Percentiles rank a stretch among this genome's conserved stretches.
Evolutionary conservation across 1,140 invertebrate species (phyloP).

Genomic region (Lepidurus arcticus): DNA sequence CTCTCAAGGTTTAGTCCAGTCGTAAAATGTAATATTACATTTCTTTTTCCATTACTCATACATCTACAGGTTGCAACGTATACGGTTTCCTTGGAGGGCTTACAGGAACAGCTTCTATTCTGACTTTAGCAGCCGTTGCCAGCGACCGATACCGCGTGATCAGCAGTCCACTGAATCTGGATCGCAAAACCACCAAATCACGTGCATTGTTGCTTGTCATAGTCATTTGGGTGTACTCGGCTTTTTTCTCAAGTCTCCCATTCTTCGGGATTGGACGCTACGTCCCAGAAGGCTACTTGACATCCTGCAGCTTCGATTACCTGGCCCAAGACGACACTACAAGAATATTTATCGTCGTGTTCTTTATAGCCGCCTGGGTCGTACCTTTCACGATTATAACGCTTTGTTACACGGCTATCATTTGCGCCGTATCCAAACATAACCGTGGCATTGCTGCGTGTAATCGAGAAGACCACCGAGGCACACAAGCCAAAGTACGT

Average conservation of each 20-base stretch:
- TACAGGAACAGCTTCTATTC: constrained; percentile 63
- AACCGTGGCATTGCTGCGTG: background rate
- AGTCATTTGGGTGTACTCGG: constrained; percentile 65
- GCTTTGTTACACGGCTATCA: constrained; percentile 64
- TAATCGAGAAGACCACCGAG: background rate
- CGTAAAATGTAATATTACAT: constrained; percentile 29
- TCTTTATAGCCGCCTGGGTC: constrained; percentile 62
- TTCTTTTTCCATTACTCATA: constrained; percentile 24
- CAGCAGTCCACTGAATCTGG: constrained; percentile 60
- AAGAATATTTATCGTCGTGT: constrained; percentile 53
- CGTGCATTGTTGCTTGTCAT: constrained; percentile 57
- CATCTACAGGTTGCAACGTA: constrained; percentile 56
- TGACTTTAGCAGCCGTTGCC: constrained; percentile 61
- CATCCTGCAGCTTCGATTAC: constrained; percentile 76
- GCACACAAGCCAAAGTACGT: background rate
- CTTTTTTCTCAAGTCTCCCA: constrained; percentile 59
- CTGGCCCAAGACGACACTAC: constrained; percentile 46
- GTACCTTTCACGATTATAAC: constrained; percentile 61
- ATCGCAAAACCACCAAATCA: constrained; percentile 53
- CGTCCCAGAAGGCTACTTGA: constrained; percentile 69
- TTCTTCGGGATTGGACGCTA: constrained; percentile 63
- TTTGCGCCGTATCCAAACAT: constrained; percentile 53
- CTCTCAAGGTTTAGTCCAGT: background rate
- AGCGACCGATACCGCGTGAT: constrained; percentile 65
- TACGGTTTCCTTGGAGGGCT: constrained; percentile 67